Evolutionary conservation across 2,113 vertebrate genomes (phyloP), one percentile per base, ranked within the genome.

Genomic region (Upupa epops): DNA sequence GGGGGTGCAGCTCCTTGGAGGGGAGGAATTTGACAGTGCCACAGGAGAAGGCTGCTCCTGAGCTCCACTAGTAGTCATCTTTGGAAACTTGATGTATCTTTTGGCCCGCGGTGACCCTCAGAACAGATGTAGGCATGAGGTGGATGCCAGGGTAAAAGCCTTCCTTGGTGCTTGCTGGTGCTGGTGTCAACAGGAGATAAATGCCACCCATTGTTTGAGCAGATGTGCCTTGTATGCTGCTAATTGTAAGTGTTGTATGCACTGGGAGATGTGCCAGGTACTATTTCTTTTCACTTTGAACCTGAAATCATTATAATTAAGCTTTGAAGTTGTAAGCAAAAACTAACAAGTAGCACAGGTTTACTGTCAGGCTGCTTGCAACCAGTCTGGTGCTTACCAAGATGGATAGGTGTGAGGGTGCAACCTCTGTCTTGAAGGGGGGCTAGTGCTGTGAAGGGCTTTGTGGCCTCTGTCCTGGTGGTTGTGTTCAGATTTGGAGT

Each of bases 221-320:
- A 92, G 94, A 94, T 96, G 93, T 76, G 88, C 79, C 93, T 83
- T 89, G 93, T 84, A 93, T 94, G 55, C 83, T 34, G 34, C 85
- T 95, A 89, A 94, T 93, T 88, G 40, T 63, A 83, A 91, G 79
- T 0, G 2, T 88, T 88, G 73, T 45, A 5, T 92, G 87, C 85
- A 88, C 80, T 75, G 93, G 90, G 86, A 94, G 51, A 52, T 61
- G 77, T 94, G 90, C 96, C 93, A 96, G 88, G 69, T 94, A 88
- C 77, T 81, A 54, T 76, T 88, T 82, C 86, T 92, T 89, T 83
- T 86, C 61, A 48, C 0, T 6, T 63, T 84, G 77, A 92, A 92
- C 77, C 86, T 55, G n/a, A 84, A 85, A 96, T 89, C 63, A 59
- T 92, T 93, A 75, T 90, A 94, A 95, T 96, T 95, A 95, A 91